Conservation (phyloP, 2,113 vertebrate genomes). For the Gavia stellata region DNA sequence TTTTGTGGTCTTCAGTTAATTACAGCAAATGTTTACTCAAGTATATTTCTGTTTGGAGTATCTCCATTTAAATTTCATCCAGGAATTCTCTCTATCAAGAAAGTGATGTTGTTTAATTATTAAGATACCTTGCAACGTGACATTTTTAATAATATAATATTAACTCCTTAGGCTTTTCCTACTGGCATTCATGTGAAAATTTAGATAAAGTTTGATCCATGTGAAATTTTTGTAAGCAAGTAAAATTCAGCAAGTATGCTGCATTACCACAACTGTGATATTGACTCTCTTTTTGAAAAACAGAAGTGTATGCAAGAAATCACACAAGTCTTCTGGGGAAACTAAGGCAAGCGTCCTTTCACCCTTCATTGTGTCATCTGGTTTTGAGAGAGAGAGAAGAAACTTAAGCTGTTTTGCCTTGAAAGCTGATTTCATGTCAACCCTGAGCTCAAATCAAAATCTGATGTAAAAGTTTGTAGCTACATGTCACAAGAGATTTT, state of each 20-base stretch:
- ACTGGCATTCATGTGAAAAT: background rate
- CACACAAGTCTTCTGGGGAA: background rate
- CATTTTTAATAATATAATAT: constrained; percentile 36
- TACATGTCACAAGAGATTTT: background rate
- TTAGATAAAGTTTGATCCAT: background rate
- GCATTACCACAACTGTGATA: background rate
- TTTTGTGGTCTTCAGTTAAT: constrained; percentile 29
- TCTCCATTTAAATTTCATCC: constrained; percentile 17
- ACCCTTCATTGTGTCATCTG: background rate
- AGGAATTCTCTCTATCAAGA: background rate
- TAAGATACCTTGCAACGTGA: constrained; percentile 12
- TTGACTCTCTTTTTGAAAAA: background rate
- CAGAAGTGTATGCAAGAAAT: background rate
- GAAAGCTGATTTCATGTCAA: background rate
- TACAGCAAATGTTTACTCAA: constrained; percentile 44
- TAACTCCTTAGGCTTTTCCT: background rate
- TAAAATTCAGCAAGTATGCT: background rate
- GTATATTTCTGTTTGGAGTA: constrained; percentile 44
- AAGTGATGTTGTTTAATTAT: constrained; percentile 47
- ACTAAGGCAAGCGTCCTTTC: background rate
- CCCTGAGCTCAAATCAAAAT: background rate
- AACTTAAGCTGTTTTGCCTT: background rate
- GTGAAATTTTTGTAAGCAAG: background rate
- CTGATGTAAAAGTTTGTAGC: background rate
- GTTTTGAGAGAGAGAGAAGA: background rate